Percentiles rank a stretch among this genome's conserved stretches.
Evolutionary conservation across 1,140 invertebrate genomes (phyloP).

Genomic region (Hestina assimilis): DNA sequence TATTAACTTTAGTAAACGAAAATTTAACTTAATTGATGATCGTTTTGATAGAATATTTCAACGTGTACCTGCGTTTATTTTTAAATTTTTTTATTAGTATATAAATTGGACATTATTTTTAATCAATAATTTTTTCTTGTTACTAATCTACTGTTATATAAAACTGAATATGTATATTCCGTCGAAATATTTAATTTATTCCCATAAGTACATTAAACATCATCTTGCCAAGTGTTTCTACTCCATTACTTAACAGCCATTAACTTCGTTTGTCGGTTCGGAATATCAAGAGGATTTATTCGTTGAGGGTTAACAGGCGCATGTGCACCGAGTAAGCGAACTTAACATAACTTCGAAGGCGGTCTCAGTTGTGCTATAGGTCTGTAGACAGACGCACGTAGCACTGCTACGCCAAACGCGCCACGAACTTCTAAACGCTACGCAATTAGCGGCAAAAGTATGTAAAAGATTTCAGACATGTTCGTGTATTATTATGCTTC

Average conservation of each 20-base stretch:
- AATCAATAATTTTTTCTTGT: too few relatives aligned
- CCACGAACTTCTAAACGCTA: conserved; percentile 57
- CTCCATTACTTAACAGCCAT: conserved; percentile 23
- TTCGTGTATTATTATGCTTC: background rate
- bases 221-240: conserved; percentile 22
- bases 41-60: too few relatives aligned
- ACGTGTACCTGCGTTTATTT: too few relatives aligned
- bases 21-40: too few relatives aligned
- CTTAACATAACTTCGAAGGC: conserved; percentile 30
- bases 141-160: too few relatives aligned
- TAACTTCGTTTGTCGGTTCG: conserved; percentile 24
- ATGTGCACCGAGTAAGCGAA: conserved; percentile 56
- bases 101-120: too few relatives aligned
- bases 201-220: conserved; percentile 9
- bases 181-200: conserved; percentile 4
- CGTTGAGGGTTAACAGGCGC: conserved; percentile 42
- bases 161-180: too few relatives aligned
- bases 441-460: conserved; percentile 43
- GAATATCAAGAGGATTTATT: conserved; percentile 30
- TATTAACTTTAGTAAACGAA: too few relatives aligned
- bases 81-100: too few relatives aligned
- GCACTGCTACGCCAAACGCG: conserved; percentile 45
- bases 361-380: conserved; percentile 46
- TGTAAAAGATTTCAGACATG: conserved; percentile 36
- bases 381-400: conserved; percentile 47